Percentiles rank a stretch among this genome's conserved stretches.
These are phyloP conservation scores for Ictalurus punctatus DNA, from an alignment of 2,113 vertebrate genomes.

Conservation along the genomic window DNA sequence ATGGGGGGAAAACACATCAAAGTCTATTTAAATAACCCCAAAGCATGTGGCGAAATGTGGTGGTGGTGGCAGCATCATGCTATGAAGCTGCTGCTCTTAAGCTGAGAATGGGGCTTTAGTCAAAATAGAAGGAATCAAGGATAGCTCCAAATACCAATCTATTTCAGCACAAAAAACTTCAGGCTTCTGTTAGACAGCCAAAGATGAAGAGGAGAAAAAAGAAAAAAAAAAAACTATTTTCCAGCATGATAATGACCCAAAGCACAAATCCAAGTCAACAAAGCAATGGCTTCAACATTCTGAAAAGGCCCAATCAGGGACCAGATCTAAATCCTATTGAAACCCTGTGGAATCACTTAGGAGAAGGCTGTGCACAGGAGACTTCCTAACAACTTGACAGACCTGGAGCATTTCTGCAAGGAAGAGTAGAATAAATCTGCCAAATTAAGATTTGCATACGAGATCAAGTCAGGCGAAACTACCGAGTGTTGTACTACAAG, in stretches of 20 bases:
- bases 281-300: not conserved
- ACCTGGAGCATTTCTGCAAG: not conserved
- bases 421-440: not conserved
- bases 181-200: not conserved
- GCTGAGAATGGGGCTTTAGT: no score
- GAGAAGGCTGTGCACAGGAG: not conserved
- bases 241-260: not conserved
- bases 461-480: no score
- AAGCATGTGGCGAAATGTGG: not conserved
- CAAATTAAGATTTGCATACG: not conserved
- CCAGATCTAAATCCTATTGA: not conserved
- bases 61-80: not conserved
- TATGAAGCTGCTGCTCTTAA: not conserved
- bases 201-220: not conserved
- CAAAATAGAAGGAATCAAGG: no score
- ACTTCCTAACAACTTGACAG: not conserved
- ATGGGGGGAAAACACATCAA: no score
- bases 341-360: not conserved
- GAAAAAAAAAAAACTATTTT: not conserved
- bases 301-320: not conserved
- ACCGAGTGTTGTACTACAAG: not conserved
- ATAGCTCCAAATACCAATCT: no score
- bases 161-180: not conserved
- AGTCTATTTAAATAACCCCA: not conserved
- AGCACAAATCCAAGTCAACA: not conserved